phyloP scores from a whole-genome alignment of 1,140 invertebrate species.

The Melanaphis sacchari region DNA sequence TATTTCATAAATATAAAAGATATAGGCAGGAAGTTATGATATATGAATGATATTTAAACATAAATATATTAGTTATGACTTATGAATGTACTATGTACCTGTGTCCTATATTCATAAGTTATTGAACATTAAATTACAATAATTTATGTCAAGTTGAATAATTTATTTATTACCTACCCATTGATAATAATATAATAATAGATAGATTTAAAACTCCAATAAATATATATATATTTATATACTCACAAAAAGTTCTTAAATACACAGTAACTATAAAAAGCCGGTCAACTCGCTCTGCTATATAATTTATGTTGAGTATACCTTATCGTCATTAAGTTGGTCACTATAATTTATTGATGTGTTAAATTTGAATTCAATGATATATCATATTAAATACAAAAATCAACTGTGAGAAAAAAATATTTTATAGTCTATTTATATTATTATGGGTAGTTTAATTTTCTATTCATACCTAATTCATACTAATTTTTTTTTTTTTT shows the following conservation, averaged over 20 bases:
- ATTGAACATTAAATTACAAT: not conserved
- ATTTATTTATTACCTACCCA: not conserved
- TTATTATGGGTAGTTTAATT: too few relatives aligned
- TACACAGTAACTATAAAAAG: not conserved
- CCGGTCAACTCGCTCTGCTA: not conserved
- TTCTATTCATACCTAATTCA: too few relatives aligned
- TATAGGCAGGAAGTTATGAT: not conserved
- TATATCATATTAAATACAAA: not conserved
- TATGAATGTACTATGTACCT: not conserved
- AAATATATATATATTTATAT: not conserved
- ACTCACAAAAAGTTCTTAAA: too few relatives aligned
- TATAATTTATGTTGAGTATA: not conserved
- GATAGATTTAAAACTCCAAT: not conserved
- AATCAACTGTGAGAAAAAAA: not conserved
- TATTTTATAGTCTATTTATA: not conserved
- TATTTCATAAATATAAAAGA: not conserved
- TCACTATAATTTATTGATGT: not conserved
- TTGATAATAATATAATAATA: not conserved
- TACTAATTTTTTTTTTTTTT: too few relatives aligned
- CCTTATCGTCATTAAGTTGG: too few relatives aligned
- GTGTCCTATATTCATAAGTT: not conserved
- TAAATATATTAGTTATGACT: not conserved
- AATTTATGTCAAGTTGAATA: not conserved
- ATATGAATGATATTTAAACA: not conserved
- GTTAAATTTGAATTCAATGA: not conserved